Conservation (phyloP, 2,888 invertebrate genomes). For the Eupeodes latifasciatus region DNA sequence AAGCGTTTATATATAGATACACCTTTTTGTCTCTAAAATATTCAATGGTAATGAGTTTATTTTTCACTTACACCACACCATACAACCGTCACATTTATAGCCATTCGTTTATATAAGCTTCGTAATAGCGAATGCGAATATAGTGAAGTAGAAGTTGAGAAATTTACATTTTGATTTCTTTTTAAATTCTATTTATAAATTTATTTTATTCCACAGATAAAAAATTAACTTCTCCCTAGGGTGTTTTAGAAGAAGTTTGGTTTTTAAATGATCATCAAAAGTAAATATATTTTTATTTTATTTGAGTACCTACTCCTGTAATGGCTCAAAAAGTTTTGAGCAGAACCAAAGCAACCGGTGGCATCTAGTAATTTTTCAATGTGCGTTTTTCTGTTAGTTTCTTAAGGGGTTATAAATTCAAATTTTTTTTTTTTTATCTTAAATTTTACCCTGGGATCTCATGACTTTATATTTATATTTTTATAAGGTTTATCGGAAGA, state of each 20-base stretch:
- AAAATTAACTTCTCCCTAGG: neutral
- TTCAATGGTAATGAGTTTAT: constrained; percentile 56
- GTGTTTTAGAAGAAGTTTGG: constrained; percentile 4
- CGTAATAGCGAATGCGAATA: neutral
- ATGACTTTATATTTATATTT: too few species aligned
- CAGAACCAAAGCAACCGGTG: too few species aligned
- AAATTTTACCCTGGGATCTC: too few species aligned
- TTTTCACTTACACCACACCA: neutral
- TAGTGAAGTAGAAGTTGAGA: constrained; percentile 1
- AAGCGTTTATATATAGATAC: constrained; percentile 22
- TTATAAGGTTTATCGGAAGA: neutral
- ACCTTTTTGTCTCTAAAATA: constrained; percentile 45
- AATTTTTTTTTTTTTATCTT: too few species aligned
- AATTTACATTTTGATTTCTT: constrained; percentile 72
- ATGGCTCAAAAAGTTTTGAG: too few species aligned
- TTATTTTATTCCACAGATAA: neutral
- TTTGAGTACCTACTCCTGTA: too few species aligned
- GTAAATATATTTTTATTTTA: neutral
- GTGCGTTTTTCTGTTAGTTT: too few species aligned
- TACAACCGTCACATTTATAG: neutral
- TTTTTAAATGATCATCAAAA: neutral
- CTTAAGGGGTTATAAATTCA: too few species aligned
- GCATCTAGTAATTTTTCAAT: too few species aligned
- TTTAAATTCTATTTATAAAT: constrained; percentile 58
- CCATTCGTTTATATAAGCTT: constrained; percentile 22